Evolutionary conservation across 2,797 vertebrate genomes (phyloP).

Genomic region (Otolemur crassicaudatus): DNA sequence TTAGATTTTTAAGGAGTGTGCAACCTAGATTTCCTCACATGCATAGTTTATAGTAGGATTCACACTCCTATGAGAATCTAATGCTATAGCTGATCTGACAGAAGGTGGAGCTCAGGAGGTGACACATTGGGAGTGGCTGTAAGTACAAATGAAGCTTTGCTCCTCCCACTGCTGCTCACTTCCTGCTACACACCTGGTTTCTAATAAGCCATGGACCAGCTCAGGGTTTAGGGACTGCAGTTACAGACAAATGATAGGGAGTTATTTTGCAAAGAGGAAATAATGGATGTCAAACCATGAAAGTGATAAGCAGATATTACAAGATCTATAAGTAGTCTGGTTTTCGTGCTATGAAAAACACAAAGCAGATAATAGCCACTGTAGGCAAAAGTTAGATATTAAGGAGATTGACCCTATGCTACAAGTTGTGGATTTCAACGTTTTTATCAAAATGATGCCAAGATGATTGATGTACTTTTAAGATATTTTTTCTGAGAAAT

Average conservation of each 20-base stretch:
- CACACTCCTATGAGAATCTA: too few relatives aligned
- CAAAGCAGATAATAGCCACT: not conserved
- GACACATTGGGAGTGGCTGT: too few relatives aligned
- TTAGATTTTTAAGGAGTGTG: too few relatives aligned
- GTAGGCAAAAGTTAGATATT: not conserved
- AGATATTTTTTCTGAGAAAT: conserved; percentile 14
- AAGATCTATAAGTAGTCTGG: not conserved
- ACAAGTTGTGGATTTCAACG: not conserved
- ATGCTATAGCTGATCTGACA: too few relatives aligned
- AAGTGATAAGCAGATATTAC: not conserved
- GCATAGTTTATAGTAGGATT: too few relatives aligned
- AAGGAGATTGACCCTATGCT: not conserved
- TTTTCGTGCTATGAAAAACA: not conserved
- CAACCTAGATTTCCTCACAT: too few relatives aligned
- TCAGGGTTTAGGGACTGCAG: too few relatives aligned
- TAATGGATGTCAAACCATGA: not conserved
- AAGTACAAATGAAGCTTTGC: too few relatives aligned
- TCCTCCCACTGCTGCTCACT: too few relatives aligned
- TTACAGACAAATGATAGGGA: not conserved
- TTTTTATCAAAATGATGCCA: not conserved
- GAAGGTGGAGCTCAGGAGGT: too few relatives aligned
- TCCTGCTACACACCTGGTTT: too few relatives aligned
- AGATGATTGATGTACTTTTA: not conserved
- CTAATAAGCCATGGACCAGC: too few relatives aligned
- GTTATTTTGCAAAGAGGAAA: not conserved